Base-by-base conservation (phyloP, 2,797 vertebrate species). In the Xenops minutus region DNA sequence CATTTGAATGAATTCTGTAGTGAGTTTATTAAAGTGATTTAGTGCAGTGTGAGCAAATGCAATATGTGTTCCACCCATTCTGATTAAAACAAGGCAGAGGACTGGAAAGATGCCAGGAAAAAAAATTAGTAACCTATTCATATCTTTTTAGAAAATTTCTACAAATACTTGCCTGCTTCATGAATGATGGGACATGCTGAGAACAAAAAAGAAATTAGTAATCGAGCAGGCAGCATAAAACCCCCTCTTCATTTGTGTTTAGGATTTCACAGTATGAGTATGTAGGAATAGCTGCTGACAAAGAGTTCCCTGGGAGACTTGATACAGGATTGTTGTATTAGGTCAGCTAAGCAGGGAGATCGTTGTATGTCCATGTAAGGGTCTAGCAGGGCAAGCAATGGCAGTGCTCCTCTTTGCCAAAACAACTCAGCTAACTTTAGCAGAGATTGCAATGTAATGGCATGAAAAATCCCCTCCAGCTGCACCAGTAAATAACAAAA, bases 401-500 rank as follows among this genome's bases (percentile, higher is more conserved):
- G 75, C 87, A 95, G 74, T 29, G 14, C n/a, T 77, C 59, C 24
- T 90, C 91, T 85, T 82, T 95, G 85, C 86, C 90, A 88, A 91
- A 95, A 78, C 93, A 90, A 74, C 74, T 68, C 1, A 1, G 72
- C 84, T 90, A 94, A 90, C 91, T 94, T 96, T 94, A 97, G 86
- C 51, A 89, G 93, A 95, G 92, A 68, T 88, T 95, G 87, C 92
- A 52, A 58, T 18, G 12, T 75, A 95, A 95, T 9, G 16, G 86
- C 83, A 67, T 78, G 97, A 95, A 97, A 96, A 96, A 92, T 52
- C 84, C 52, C 69, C 94, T 95, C 88, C 88, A 76, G 82, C 88
- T 96, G 56, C 78, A 94, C 90, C 85, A 95, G 90, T 94, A 97
- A 96, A 97, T 96, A 96, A 88, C 85, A 87, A 94, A 96, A 95